Percentiles rank a stretch among this genome's conserved stretches.
Conservation (phyloP, 92 coral and sea anemone species). For the Ricordea florida region DNA sequence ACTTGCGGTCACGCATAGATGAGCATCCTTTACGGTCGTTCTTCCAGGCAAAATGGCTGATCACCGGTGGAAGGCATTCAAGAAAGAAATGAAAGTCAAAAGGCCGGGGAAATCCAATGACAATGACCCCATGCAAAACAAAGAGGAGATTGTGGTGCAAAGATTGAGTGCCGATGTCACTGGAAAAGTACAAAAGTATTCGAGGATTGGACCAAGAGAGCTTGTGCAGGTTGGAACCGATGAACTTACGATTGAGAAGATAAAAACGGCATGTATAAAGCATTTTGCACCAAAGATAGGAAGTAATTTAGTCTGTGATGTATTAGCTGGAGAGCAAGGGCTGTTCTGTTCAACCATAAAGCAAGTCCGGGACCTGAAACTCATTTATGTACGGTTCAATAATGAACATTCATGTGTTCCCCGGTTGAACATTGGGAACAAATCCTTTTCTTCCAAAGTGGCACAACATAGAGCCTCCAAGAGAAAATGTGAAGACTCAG, state of each 20-base stretch:
- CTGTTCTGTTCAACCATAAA: neutral
- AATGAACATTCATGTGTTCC: neutral
- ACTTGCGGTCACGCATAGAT: too few species aligned
- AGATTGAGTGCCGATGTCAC: too few species aligned
- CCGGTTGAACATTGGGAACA: conserved; percentile 2
- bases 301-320: conserved; percentile 10
- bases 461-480: neutral
- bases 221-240: neutral
- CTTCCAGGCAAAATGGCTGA: too few species aligned
- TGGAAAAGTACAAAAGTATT: too few species aligned
- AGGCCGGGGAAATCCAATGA: too few species aligned
- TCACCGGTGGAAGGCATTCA: too few species aligned
- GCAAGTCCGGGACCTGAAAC: conserved; percentile 18
- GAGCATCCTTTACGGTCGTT: too few species aligned
- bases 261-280: neutral
- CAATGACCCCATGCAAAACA: too few species aligned
- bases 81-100: too few species aligned
- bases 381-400: conserved; percentile 6
- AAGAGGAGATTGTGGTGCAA: too few species aligned
- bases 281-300: conserved; percentile 8
- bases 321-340: conserved; percentile 14
- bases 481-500: neutral
- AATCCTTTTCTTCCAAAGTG: neutral
- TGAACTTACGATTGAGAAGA: conserved; percentile 1
- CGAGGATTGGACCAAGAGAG: conserved; percentile 1